phyloP scores from a whole-genome alignment of 2,888 invertebrate species.

The Hypomecis atomaria region DNA sequence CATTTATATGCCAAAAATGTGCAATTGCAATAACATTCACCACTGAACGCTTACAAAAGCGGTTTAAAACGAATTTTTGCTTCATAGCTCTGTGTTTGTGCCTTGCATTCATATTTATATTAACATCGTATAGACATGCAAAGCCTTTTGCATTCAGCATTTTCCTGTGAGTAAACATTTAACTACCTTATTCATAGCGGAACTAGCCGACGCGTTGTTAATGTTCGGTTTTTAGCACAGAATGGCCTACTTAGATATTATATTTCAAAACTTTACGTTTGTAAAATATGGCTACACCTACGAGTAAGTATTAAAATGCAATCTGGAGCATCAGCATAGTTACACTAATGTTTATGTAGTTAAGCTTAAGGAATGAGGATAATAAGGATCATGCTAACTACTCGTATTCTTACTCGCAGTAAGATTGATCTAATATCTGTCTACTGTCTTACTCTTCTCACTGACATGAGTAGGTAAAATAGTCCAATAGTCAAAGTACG shows the following conservation, averaged over 20 bases:
- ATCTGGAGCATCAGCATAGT: too few species aligned
- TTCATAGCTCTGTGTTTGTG: slow-evolving; percentile 64
- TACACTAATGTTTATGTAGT: too few species aligned
- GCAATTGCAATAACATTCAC: slow-evolving; percentile 17
- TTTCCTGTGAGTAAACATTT: slow-evolving; percentile 44
- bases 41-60: slow-evolving; percentile 39
- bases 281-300: background rate
- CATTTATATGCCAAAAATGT: slow-evolving; percentile 8
- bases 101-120: slow-evolving; percentile 50
- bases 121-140: slow-evolving; percentile 48
- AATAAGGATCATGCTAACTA: too few species aligned
- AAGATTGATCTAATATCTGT: too few species aligned
- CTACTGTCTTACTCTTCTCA: too few species aligned
- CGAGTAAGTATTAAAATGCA: too few species aligned
- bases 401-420: too few species aligned
- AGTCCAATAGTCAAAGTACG: too few species aligned
- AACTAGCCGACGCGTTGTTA: slow-evolving; percentile 6
- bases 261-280: background rate
- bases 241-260: slow-evolving; percentile 5
- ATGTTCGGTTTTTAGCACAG: slow-evolving; percentile 13
- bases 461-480: too few species aligned
- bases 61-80: slow-evolving; percentile 61
- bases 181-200: slow-evolving; percentile 34
- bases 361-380: too few species aligned
- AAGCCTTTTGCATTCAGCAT: slow-evolving; percentile 59